These are phyloP conservation scores for Urosaurus nigricauda DNA, from an alignment of 2,797 vertebrate species.

Conservation along the genomic window DNA sequence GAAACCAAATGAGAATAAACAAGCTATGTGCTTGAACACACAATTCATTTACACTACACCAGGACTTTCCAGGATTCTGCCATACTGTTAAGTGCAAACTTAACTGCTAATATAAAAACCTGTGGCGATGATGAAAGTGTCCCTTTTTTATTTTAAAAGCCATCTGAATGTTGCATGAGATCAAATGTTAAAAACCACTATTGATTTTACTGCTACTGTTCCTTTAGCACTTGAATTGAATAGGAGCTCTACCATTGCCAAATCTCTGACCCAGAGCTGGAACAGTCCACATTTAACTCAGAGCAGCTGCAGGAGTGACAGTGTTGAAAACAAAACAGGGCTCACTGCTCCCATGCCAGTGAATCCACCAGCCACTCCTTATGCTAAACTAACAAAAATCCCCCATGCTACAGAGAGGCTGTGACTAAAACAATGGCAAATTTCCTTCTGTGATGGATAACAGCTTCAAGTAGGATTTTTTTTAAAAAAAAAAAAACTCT, in stretches of 20 bases:
- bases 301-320: too few relatives aligned
- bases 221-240: too few relatives aligned
- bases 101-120: neutral
- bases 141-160: neutral
- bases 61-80: neutral
- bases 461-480: neutral
- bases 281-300: too few relatives aligned
- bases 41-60: neutral
- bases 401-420: neutral
- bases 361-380: too few relatives aligned
- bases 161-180: neutral
- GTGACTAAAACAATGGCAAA: neutral
- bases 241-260: too few relatives aligned
- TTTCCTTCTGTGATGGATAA: neutral
- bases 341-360: too few relatives aligned
- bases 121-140: neutral
- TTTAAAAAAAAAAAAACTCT: neutral
- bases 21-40: neutral
- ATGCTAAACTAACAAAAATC: neutral
- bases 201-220: too few relatives aligned
- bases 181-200: neutral
- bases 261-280: too few relatives aligned
- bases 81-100: neutral
- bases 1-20: neutral
- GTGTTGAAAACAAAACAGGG: too few relatives aligned